Evolutionary conservation across 2,888 invertebrate genomes (phyloP), one percentile per base, ranked within the genome.

Genomic region (Lamellibrachia satsuma): DNA sequence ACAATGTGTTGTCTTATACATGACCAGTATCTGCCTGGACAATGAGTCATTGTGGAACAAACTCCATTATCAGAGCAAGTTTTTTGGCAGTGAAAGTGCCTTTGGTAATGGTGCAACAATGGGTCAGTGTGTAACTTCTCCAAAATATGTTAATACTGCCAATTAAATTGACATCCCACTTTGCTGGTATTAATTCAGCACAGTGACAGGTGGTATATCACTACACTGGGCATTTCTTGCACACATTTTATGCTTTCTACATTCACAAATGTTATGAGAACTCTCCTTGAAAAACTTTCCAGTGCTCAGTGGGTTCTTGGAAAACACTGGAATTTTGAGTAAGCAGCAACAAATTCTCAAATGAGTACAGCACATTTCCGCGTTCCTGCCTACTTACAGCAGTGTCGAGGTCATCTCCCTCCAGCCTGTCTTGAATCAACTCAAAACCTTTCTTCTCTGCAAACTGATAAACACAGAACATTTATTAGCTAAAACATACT

Each of bases 361-460:
- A 75, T 75, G 15, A 75, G 22, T 22, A 75, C 22, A 22, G 22
- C 75, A 22, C 75, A 75, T 75, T 1, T 75, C 15, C 6, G 6
- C 22, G 90, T 75, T 4, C 15, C 11, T 91, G 52, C 8, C 55
- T 15, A 91, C 96, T 95, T 95, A 96, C 96, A 91, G 95, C 95
- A 27, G 96, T 96, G 95, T 96, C 96, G 91, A 96, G 94, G 55
- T 96, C 95, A 91, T 96, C 96, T 92, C 93, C 94, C 52, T 95
- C 95, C 94, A 97, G 94, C 92, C 95, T 95, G 52, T 95, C 95
- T 92, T 95, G 95, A 27, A 97, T 95, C 75, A 95, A 94, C 52
- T 96, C 95, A 94, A 97, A 96, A 7, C 97, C 97, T 93, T 96
- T 96, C 94, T 96, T 96, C 92, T 95, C 95, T 3, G 96, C 97